These are phyloP conservation scores for Tetranychus piercei DNA, from an alignment of 2,888 invertebrate genomes.

Conservation along the genomic window DNA sequence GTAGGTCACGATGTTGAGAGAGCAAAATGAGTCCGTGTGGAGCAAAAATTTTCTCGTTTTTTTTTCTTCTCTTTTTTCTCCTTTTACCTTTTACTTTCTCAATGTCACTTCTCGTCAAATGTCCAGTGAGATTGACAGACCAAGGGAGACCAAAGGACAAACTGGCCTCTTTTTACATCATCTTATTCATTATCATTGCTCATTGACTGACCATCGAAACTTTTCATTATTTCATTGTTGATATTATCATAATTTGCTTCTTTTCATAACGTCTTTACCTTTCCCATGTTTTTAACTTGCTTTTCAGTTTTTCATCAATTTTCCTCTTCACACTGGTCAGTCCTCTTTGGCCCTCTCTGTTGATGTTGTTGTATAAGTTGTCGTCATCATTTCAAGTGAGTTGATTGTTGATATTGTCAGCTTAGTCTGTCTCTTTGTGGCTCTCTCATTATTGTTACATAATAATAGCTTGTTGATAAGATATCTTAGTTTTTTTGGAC, in stretches of 20 bases:
- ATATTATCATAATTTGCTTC: too few species aligned
- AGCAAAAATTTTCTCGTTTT: too few species aligned
- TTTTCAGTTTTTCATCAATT: background rate
- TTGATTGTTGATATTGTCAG: too few species aligned
- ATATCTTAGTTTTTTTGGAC: background rate
- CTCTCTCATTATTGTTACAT: too few species aligned
- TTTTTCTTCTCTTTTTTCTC: too few species aligned
- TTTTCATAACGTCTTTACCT: background rate
- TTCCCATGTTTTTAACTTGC: background rate
- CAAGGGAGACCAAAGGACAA: background rate
- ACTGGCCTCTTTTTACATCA: background rate
- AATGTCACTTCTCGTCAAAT: background rate
- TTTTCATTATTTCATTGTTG: background rate
- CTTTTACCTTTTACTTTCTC: background rate
- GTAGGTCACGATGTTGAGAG: background rate
- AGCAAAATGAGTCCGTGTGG: too few species aligned
- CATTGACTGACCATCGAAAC: background rate
- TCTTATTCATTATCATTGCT: background rate
- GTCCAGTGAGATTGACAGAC: background rate
- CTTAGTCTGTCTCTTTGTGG: too few species aligned
- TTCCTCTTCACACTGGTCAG: background rate
- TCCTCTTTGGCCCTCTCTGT: background rate
- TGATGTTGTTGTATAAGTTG: background rate
- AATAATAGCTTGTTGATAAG: background rate
- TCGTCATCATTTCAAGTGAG: too few species aligned